Conservation (phyloP, 2,888 invertebrate species). For the Muschampia plurimacula region DNA sequence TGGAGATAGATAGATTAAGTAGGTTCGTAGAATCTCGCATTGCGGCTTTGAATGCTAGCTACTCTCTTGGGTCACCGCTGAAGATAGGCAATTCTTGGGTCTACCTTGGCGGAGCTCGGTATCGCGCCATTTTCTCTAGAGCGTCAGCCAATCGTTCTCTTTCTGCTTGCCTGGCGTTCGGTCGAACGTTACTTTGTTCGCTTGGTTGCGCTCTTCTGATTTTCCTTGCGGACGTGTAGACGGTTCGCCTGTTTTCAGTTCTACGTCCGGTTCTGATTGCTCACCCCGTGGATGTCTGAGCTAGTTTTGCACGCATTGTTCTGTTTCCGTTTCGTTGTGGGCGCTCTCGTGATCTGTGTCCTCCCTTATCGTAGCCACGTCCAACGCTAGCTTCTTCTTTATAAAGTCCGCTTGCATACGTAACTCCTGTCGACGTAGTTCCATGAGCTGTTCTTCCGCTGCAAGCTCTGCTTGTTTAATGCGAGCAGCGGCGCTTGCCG, state of each 20-base stretch:
- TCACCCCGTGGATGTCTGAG: not conserved
- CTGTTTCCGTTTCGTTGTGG: not conserved
- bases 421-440: not conserved
- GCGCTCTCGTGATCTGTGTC: not conserved
- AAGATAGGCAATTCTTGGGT: not conserved
- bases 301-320: not conserved
- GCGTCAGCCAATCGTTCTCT: not conserved
- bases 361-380: not conserved
- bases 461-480: not conserved
- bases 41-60: not conserved
- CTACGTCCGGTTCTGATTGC: not conserved
- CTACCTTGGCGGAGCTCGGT: not conserved
- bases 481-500: not conserved
- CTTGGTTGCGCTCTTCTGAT: not conserved
- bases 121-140: not conserved
- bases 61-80: not conserved
- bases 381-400: not conserved
- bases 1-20: not conserved
- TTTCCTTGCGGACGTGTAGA: not conserved
- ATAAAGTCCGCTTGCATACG: not conserved
- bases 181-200: not conserved
- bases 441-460: not conserved
- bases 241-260: not conserved
- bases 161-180: not conserved
- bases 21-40: not conserved